Evolutionary conservation across 2,797 vertebrate species (phyloP).

Genomic region (Mergus octosetaceus): DNA sequence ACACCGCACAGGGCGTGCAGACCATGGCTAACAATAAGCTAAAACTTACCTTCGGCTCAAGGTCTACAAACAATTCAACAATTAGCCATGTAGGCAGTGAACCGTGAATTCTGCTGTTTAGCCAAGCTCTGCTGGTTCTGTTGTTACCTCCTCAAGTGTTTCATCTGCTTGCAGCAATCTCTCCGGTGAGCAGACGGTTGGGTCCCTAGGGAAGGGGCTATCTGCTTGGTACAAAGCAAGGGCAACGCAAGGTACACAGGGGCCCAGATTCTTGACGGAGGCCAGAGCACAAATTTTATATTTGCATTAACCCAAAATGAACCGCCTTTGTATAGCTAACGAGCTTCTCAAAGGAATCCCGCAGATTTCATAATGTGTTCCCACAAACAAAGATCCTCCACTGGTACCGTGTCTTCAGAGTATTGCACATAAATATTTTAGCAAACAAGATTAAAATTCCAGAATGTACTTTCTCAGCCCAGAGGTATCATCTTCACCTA

Average conservation of each 20-base stretch:
- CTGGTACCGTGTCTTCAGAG: not conserved
- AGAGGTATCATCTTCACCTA: not conserved
- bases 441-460: slow-evolving; percentile 38
- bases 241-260: not conserved
- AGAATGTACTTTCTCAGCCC: not conserved
- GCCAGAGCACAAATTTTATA: not conserved
- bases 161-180: not conserved
- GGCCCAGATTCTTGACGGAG: not conserved
- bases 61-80: not conserved
- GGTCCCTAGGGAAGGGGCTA: not conserved
- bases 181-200: not conserved
- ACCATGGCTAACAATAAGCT: accelerated
- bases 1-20: not conserved
- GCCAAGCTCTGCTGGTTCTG: not conserved
- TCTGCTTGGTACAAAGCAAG: not conserved
- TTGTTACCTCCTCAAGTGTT: not conserved
- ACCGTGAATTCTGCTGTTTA: not conserved
- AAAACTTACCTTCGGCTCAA: not conserved
- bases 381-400: not conserved
- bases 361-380: not conserved
- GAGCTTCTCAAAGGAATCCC: not conserved
- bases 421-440: slow-evolving; percentile 3
- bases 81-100: not conserved
- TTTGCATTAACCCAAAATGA: not conserved
- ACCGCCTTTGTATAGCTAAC: not conserved